A percentile compares a stretch with the other conserved stretches of the same genome.
phyloP scores from a whole-genome alignment of 2,888 invertebrate genomes.

The Pachymerium ferrugineum region DNA sequence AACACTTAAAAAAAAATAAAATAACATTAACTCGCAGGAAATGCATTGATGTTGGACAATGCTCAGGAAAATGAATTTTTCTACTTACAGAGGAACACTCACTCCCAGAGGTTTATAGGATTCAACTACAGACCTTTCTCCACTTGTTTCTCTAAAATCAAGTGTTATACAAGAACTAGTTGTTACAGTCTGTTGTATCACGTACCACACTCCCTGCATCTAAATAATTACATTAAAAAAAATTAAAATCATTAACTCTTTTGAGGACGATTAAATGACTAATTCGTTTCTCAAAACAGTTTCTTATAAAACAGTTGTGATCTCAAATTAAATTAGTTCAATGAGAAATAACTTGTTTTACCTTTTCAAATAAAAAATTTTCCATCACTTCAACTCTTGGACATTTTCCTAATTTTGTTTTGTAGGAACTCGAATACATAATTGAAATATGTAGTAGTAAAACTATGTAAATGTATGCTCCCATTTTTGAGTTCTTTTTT shows the following conservation, averaged over 20 bases:
- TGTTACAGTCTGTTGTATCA: conserved; percentile 74
- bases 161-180: conserved; percentile 66
- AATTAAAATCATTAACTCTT: no score
- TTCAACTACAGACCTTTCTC: not conserved
- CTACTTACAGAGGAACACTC: not conserved
- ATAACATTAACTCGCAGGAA: not conserved
- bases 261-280: no score
- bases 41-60: not conserved
- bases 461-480: no score
- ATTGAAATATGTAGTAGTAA: no score
- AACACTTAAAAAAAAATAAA: not conserved
- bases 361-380: not conserved
- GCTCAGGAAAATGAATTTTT: not conserved
- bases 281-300: no score
- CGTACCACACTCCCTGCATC: conserved; percentile 76
- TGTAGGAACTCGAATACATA: not conserved
- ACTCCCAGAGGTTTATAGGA: not conserved
- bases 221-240: no score
- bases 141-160: not conserved
- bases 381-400: not conserved
- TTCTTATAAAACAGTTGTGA: no score
- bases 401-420: not conserved
- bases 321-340: no score
- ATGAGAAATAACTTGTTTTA: no score
- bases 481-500: no score